A percentile compares a stretch with the other conserved stretches of the same genome.
Evolutionary conservation across 2,113 vertebrate species (phyloP).

Genomic region (Petromus typicus): DNA sequence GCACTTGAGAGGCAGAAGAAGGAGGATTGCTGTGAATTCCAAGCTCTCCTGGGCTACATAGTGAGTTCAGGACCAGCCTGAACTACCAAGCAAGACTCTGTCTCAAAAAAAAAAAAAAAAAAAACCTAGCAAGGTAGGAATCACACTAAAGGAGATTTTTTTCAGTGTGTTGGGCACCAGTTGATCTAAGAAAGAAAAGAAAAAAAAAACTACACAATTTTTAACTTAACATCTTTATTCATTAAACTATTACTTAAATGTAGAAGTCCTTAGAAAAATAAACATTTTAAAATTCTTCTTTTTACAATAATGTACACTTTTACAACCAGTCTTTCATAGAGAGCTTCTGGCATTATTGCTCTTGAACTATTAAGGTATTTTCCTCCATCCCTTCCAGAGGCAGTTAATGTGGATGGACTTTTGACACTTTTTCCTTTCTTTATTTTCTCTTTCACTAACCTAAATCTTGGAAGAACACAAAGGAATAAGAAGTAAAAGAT

Average conservation of each 20-base stretch:
- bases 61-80: too few species aligned
- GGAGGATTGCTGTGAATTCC: too few species aligned
- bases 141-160: not conserved
- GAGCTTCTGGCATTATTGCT: slow-evolving; percentile 94
- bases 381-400: slow-evolving; percentile 95
- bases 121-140: not conserved
- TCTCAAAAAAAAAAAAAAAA: not conserved
- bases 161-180: not conserved
- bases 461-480: slow-evolving; percentile 90
- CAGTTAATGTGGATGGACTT: slow-evolving; percentile 95
- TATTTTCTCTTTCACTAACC: slow-evolving; percentile 79
- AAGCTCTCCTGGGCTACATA: too few species aligned
- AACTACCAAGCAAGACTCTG: too few species aligned
- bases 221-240: slow-evolving; percentile 99
- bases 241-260: slow-evolving; percentile 99
- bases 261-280: slow-evolving; percentile 99
- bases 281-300: slow-evolving; percentile 99
- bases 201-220: not conserved
- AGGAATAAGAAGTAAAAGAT: slow-evolving; percentile 77
- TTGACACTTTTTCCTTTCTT: slow-evolving; percentile 83
- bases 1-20: too few species aligned
- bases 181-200: not conserved
- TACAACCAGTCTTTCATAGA: slow-evolving; percentile 99
- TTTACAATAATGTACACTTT: slow-evolving; percentile 99
- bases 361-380: slow-evolving; percentile 89